Percentiles rank a stretch among this genome's conserved stretches.
phyloP scores from a whole-genome alignment of 2,113 vertebrate species.

The Nothoprocta perdicaria region DNA sequence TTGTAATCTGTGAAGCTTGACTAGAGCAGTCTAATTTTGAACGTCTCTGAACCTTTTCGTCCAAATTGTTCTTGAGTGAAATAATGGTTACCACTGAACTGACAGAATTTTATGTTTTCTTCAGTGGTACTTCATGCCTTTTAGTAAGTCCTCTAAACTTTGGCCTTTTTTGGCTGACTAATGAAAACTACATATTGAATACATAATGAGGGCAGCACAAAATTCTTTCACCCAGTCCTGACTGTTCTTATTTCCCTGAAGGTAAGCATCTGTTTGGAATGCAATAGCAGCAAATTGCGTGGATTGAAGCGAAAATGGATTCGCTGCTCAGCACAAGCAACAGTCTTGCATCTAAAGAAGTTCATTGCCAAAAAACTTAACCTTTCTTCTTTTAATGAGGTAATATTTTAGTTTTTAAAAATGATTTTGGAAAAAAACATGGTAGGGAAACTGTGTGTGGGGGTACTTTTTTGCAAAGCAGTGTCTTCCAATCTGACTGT shows the following conservation, averaged over 20 bases:
- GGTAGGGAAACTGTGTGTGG: rapidly evolving
- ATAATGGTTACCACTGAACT: neutral
- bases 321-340: conserved; percentile 97
- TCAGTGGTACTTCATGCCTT: neutral
- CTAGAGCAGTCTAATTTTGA: neutral
- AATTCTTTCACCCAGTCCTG: neutral
- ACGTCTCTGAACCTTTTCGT: neutral
- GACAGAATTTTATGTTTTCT: neutral
- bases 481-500: neutral
- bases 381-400: conserved; percentile 98
- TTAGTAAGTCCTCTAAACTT: neutral
- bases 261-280: conserved; percentile 99
- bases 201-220: neutral
- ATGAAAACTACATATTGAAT: neutral
- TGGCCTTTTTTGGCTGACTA: neutral
- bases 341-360: conserved; percentile 98
- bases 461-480: neutral
- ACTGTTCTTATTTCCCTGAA: conserved; percentile 58
- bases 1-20: neutral
- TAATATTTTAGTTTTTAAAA: conserved; percentile 58
- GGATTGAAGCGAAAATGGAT: conserved; percentile 98
- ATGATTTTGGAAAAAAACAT: neutral
- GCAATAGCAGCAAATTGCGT: conserved; percentile 97
- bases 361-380: conserved; percentile 99
- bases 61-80: neutral